A percentile compares a stretch with the other conserved stretches of the same genome.
These are phyloP conservation scores for Rhodeus uyekii DNA, from an alignment of 2,797 vertebrate species.

Conservation along the genomic window DNA sequence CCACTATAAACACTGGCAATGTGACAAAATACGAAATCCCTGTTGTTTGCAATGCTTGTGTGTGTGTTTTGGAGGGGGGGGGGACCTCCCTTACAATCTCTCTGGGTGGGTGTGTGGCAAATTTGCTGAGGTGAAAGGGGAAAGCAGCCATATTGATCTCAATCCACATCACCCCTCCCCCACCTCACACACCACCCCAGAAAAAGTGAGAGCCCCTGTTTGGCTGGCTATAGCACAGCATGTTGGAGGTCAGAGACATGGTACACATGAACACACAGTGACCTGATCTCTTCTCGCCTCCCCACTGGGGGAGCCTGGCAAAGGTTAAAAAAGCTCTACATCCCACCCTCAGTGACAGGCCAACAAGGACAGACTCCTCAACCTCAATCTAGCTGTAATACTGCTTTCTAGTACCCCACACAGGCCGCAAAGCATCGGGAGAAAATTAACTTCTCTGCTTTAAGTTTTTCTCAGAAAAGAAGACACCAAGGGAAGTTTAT, in stretches of 20 bases:
- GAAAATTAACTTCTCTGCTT: constrained; percentile 64
- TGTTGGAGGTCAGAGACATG: constrained; percentile 90
- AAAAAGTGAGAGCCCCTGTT: constrained; percentile 88
- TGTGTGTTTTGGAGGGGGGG: constrained; percentile 67
- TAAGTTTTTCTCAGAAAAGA: constrained; percentile 56
- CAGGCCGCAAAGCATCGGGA: constrained; percentile 61
- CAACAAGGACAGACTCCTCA: constrained; percentile 47
- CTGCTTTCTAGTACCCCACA: constrained; percentile 63
- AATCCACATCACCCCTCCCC: constrained; percentile 66
- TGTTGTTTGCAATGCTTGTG: constrained; percentile 84
- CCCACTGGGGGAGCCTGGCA: constrained; percentile 89
- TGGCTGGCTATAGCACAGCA: constrained; percentile 87
- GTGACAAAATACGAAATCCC: constrained; percentile 90
- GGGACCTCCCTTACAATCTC: constrained; percentile 88
- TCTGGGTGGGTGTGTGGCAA: constrained; percentile 89
- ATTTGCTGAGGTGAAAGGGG: constrained; percentile 89
- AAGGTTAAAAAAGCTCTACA: constrained; percentile 95
- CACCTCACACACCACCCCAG: constrained; percentile 69
- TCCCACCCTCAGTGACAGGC: constrained; percentile 69
- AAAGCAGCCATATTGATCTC: constrained; percentile 91
- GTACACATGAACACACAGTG: constrained; percentile 87
- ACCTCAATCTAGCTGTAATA: constrained; percentile 54
- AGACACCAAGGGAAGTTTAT: constrained; percentile 29
- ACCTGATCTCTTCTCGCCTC: constrained; percentile 93
- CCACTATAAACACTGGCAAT: constrained; percentile 93